phyloP scores from a whole-genome alignment of 2,113 vertebrate species.

The Poeciliopsis retropinna region DNA sequence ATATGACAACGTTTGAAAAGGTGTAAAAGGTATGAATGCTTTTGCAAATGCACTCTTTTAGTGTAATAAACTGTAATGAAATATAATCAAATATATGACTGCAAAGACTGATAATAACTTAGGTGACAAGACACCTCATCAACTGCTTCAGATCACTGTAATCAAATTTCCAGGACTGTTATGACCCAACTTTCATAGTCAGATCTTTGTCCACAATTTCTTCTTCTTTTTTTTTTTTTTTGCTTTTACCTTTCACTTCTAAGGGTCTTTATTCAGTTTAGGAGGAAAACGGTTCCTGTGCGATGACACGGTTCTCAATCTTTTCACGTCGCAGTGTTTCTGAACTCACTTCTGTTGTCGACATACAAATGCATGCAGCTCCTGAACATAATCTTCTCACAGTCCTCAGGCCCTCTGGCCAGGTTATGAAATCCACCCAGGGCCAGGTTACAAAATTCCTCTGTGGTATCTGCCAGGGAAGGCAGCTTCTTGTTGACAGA shows the following conservation, averaged over 20 bases:
- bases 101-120: background rate
- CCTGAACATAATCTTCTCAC: constrained; percentile 44
- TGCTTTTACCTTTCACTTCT: too few relatives aligned
- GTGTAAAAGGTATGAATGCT: background rate
- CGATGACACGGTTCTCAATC: background rate
- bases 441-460: constrained; percentile 75
- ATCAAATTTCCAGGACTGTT: background rate
- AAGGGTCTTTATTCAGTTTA: too few relatives aligned
- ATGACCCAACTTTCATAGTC: background rate
- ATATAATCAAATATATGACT: background rate
- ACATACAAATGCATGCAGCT: constrained; percentile 37
- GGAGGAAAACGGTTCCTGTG: background rate
- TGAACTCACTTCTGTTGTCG: background rate
- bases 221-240: too few relatives aligned
- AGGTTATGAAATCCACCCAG: constrained; percentile 76
- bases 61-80: background rate
- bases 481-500: constrained; percentile 79
- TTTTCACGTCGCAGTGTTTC: background rate
- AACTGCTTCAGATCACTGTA: background rate
- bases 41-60: background rate
- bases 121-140: background rate
- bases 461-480: constrained; percentile 76
- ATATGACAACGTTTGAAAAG: background rate
- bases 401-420: constrained; percentile 41
- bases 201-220: background rate